A percentile compares a stretch with the other conserved stretches of the same genome.
phyloP scores from a whole-genome alignment of 2,113 vertebrate genomes.

The Herpailurus yagouaroundi region DNA sequence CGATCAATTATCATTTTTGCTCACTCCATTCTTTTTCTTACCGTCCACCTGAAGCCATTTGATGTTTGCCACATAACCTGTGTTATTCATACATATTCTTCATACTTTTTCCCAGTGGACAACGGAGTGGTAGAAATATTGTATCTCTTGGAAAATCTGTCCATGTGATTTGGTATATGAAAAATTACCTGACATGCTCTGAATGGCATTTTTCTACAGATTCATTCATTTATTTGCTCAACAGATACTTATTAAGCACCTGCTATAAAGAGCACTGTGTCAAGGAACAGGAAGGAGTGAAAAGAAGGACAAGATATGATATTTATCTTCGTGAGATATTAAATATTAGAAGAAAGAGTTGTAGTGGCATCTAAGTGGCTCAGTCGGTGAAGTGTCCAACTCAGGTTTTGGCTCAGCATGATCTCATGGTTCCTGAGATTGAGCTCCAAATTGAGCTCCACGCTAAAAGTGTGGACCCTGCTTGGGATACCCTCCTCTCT shows the following conservation, averaged over 20 bases:
- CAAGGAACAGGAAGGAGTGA: not conserved
- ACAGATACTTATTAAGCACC: not conserved
- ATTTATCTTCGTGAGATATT: not conserved
- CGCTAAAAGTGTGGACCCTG: too few species aligned
- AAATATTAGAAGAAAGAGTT: not conserved
- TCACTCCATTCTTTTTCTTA: not conserved
- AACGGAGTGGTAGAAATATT: not conserved
- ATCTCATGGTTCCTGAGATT: too few species aligned
- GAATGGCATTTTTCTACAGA: not conserved
- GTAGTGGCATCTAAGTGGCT: too few species aligned
- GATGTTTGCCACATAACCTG: not conserved
- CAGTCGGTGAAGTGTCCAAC: too few species aligned
- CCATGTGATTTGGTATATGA: not conserved
- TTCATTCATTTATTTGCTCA: not conserved
- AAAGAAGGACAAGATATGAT: not conserved
- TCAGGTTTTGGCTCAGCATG: too few species aligned
- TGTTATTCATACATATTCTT: not conserved
- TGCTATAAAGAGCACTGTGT: too few species aligned
- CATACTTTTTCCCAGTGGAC: not conserved
- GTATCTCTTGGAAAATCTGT: not conserved
- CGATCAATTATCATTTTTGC: not conserved
- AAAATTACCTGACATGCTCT: not conserved
- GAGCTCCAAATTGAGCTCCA: too few species aligned
- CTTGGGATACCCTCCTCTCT: too few species aligned
- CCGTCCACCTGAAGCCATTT: not conserved